Evolutionary conservation across 2,113 vertebrate species (phyloP).

Genomic region (Geothlypis trichas): DNA sequence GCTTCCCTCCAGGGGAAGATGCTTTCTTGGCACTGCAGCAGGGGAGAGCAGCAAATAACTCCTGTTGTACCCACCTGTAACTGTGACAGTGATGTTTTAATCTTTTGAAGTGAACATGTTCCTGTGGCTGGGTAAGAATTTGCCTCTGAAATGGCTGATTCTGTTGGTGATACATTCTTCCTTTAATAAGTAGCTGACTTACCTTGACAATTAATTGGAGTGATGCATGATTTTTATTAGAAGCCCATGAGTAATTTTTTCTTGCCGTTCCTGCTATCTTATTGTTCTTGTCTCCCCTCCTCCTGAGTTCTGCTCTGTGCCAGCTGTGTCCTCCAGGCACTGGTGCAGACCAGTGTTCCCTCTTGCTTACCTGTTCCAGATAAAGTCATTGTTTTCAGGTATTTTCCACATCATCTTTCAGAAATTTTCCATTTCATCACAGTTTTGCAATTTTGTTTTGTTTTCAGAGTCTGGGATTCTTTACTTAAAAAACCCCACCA

Average conservation of each 20-base stretch:
- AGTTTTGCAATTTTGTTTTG: background rate
- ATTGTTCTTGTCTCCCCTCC: conserved; percentile 35
- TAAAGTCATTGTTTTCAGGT: conserved; percentile 16
- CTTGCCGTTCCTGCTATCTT: conserved; percentile 1
- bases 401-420: background rate
- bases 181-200: conserved; percentile 54
- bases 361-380: conserved; percentile 35
- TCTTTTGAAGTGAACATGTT: background rate
- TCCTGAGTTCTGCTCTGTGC: background rate
- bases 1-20: background rate
- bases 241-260: conserved; percentile 62
- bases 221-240: conserved; percentile 47
- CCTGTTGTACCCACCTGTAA: background rate
- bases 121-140: background rate
- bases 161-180: background rate
- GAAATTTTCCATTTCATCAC: conserved; percentile 36
- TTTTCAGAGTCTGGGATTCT: background rate
- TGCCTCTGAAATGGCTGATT: background rate
- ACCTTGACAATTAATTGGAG: conserved; percentile 1
- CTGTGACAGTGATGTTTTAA: background rate
- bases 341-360: conserved; percentile 14
- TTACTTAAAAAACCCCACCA: background rate
- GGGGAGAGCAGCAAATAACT: background rate
- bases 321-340: conserved; percentile 56
- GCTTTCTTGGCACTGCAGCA: background rate